Conservation (phyloP, 2,113 vertebrate species). For the Polypterus senegalus region DNA sequence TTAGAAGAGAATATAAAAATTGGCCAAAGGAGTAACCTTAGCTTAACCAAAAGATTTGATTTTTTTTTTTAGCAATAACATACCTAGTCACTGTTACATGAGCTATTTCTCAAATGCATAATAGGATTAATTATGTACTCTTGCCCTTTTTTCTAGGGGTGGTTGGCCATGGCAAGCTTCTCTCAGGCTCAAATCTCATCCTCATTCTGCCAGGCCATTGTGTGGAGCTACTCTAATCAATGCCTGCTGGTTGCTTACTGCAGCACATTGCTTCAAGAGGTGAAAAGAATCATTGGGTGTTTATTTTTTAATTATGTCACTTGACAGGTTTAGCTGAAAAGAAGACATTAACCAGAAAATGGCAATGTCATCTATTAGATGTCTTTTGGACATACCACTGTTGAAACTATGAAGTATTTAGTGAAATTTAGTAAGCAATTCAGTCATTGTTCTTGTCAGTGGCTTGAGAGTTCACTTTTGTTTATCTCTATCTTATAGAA, state of each 20-base stretch:
- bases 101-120: background rate
- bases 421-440: no score
- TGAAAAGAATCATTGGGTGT: conserved; percentile 22
- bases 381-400: no score
- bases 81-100: no score
- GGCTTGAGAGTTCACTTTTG: no score
- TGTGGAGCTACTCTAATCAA: conserved; percentile 75
- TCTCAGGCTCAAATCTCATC: conserved; percentile 57
- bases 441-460: no score
- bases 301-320: background rate
- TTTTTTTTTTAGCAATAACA: no score
- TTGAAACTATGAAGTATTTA: no score
- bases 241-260: conserved; percentile 77
- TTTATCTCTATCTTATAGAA: no score
- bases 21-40: no score
- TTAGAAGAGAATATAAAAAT: no score
- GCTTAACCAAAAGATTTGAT: no score
- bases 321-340: background rate
- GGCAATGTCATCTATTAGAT: no score
- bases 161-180: conserved; percentile 81
- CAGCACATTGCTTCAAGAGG: conserved; percentile 80
- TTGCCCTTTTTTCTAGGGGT: conserved; percentile 39
- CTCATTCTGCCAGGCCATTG: conserved; percentile 48
- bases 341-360: background rate
- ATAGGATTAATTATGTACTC: background rate